phyloP scores from a whole-genome alignment of 2,888 invertebrate species.

The Notodonta ziczac region DNA sequence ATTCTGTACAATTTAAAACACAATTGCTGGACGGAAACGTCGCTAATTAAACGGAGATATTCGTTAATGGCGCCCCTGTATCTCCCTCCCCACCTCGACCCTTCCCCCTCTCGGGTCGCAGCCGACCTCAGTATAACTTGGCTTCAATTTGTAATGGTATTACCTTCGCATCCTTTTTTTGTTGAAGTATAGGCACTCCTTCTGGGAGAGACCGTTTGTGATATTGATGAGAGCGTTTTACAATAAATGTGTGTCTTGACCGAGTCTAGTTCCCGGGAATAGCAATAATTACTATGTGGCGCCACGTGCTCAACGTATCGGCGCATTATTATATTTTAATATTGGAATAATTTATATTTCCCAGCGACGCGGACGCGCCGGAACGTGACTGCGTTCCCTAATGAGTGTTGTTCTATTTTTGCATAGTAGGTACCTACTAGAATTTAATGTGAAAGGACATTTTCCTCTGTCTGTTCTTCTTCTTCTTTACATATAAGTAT shows the following conservation, averaged over 20 bases:
- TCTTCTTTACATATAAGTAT: too few species aligned
- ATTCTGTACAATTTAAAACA: slow-evolving; percentile 63
- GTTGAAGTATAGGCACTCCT: slow-evolving; percentile 17
- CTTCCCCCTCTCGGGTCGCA: slow-evolving; percentile 6
- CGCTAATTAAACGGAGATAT: slow-evolving; percentile 71
- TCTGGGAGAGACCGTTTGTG: not conserved
- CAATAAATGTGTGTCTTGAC: not conserved
- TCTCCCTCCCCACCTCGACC: slow-evolving; percentile 12
- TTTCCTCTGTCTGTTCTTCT: too few species aligned
- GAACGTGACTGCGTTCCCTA: slow-evolving; percentile 16
- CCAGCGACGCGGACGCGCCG: not conserved
- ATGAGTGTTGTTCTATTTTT: not conserved
- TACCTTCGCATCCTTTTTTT: slow-evolving; percentile 40
- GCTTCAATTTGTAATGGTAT: slow-evolving; percentile 44
- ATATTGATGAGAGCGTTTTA: not conserved
- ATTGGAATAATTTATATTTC: slow-evolving; percentile 7
- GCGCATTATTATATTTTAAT: slow-evolving; percentile 16
- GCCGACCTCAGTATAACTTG: slow-evolving; percentile 34
- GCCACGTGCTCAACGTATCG: slow-evolving; percentile 12
- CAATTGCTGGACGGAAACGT: slow-evolving; percentile 63
- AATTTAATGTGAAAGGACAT: too few species aligned
- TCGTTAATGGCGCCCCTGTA: slow-evolving; percentile 48
- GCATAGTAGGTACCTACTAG: too few species aligned
- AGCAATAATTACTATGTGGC: not conserved
- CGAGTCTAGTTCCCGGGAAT: not conserved